A percentile compares a stretch with the other conserved stretches of the same genome.
Conservation (phyloP, 2,888 invertebrate species). For the Pardosa pseudoannulata region DNA sequence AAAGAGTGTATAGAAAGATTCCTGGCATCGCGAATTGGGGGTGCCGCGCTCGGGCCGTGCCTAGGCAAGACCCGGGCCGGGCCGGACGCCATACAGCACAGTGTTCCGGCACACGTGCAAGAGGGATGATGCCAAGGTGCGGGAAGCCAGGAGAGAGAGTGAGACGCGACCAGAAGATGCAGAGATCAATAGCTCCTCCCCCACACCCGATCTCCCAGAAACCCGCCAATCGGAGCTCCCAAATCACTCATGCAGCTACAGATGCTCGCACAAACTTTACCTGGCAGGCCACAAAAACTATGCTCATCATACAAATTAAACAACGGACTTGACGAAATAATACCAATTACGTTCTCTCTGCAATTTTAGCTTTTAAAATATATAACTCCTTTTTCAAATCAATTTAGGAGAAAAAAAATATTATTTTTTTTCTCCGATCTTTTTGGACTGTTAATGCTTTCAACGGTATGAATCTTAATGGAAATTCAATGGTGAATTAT, state of each 20-base stretch:
- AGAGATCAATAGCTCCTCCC: conserved; percentile 66
- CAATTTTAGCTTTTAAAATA: no score
- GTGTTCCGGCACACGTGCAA: conserved; percentile 40
- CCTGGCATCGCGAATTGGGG: not conserved
- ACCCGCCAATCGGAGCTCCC: conserved; percentile 53
- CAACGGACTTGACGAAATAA: no score
- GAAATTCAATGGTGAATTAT: no score
- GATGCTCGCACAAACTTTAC: conserved; percentile 47
- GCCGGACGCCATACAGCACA: conserved; percentile 15
- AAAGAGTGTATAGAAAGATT: conserved; percentile 3
- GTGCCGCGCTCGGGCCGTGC: not conserved
- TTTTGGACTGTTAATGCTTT: no score
- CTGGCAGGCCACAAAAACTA: no score
- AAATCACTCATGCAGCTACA: conserved; percentile 55
- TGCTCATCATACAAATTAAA: no score
- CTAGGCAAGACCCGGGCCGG: conserved; percentile 18
- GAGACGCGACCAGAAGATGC: conserved; percentile 48
- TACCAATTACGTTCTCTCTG: no score
- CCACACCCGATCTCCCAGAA: conserved; percentile 54
- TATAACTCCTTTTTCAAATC: no score
- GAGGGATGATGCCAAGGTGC: conserved; percentile 41
- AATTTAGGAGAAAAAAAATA: no score
- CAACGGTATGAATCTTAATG: no score
- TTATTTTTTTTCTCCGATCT: no score
- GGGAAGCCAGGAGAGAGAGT: conserved; percentile 44